Evolutionary conservation across 1,140 invertebrate genomes (phyloP).

Genomic region (Drosophila busckii): DNA sequence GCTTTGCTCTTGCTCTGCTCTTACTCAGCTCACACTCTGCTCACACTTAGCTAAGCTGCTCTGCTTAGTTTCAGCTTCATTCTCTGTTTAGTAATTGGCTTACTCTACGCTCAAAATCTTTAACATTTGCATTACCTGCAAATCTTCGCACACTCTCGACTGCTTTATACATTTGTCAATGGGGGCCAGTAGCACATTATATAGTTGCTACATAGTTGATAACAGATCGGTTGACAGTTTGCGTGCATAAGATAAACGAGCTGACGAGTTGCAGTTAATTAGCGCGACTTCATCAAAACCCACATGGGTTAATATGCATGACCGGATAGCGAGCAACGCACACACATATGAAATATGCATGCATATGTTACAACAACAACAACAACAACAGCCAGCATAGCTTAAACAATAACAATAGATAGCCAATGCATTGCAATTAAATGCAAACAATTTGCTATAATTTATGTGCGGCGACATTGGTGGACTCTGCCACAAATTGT

Average conservation of each 20-base stretch:
- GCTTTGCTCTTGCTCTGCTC: too few species aligned
- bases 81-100: too few species aligned
- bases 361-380: slow-evolving; percentile 16
- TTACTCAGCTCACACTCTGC: too few species aligned
- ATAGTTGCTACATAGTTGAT: slow-evolving; percentile 27
- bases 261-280: slow-evolving; percentile 63
- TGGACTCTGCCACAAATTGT: slow-evolving; percentile 36
- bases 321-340: slow-evolving; percentile 2
- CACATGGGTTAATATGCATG: slow-evolving; percentile 1
- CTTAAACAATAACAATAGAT: slow-evolving; percentile 16
- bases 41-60: too few species aligned
- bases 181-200: slow-evolving; percentile 5
- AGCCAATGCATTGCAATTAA: slow-evolving; percentile 57
- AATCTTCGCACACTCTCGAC: too few species aligned
- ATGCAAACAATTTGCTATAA: slow-evolving; percentile 74
- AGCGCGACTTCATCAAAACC: slow-evolving; percentile 59
- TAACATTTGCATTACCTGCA: too few species aligned
- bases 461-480: slow-evolving; percentile 52
- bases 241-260: slow-evolving; percentile 46
- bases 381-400: slow-evolving; percentile 18
- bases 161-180: slow-evolving; percentile 47
- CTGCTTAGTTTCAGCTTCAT: too few species aligned
- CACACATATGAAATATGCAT: slow-evolving; percentile 50
- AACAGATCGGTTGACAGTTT: slow-evolving; percentile 33
- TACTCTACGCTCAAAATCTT: too few species aligned